Evolutionary conservation across 2,113 vertebrate genomes (phyloP), one percentile per base, ranked within the genome.

Genomic region (Centropus unirufus): DNA sequence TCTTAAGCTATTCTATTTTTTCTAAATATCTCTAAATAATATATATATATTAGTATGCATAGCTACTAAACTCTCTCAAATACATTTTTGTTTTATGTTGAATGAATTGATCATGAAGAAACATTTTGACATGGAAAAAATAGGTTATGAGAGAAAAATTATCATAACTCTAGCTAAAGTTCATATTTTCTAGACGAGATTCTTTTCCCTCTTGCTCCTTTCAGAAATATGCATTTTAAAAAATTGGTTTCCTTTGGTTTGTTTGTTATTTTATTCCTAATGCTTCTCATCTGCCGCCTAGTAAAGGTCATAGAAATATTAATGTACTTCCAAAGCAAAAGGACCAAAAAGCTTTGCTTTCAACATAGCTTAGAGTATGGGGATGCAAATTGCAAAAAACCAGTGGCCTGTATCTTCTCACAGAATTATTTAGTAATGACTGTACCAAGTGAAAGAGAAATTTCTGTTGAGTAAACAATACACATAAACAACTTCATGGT

Each of bases 331-430:
- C 96, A 89, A 98, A 95, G 90, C 95, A 96, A 96, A 75, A 95
- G 91, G 93, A 95, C 96, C 96, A 91, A 96, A 97, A 97, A 94
- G 80, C 97, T 96, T 80, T 89, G 97, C 96, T 96, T 97, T 97
- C 97, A 96, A 94, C 88, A 22, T 73, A 97, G 92, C 96, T 94
- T 96, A 90, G 93, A 96, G 76, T 95, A 95, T 96, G 95, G 84
- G 93, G 95, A 97, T 97, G 97, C 96, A 97, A 98, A 97, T 97
- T 97, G 97, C 95, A 96, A 96, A 96, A 97, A 98, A 95, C 61
- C 98, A 98, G 97, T 98, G 98, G 98, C 97, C 98, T 98, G 98
- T 98, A 84, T 97, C 98, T 95, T 97, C 96, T 97, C 94, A 78
- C 95, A 88, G 95, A 97, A 97, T 97, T 94, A 97, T 95, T 96